Base-by-base conservation (phyloP, 2,888 invertebrate genomes). In the Troilus luridus region DNA sequence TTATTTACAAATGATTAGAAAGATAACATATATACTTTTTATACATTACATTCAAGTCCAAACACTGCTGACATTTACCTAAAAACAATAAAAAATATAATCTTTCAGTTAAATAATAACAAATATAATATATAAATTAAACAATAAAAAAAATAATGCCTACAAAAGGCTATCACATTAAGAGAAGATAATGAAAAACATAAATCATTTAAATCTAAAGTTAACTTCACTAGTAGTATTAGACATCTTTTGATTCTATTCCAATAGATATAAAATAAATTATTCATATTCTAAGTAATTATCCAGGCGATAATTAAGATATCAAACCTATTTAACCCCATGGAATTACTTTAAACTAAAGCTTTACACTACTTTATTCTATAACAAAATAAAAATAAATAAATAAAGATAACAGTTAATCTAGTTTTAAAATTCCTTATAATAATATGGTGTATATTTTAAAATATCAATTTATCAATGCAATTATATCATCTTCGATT, bases 401-500 rank as follows among this genome's bases (percentile, higher is more conserved):
- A 41, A 41, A 41, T 41, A 41, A 41, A 41, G 41, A 5, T 41
- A 41, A 41, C 41, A 41, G 41, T 41, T 41, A 41, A 17, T 60
- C 19, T 60, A 60, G 12, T 60, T 60, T 17, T 60, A 17, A 17
- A 60, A 12, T 17, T 17, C 60, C 2, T 60, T 60, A 7, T 60
- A 17, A 7, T 60, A 17, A 60, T 60, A 17, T 1, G 0, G 12
- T 60, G 17, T 10, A 67, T 67, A 67, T 10, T 11, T 77, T 41
- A 41, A 17, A 77, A 77, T 85, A 56, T 85, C 85, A 85, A 85
- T 7, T 85, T 0, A 85, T 56, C 12, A 12, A 9, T 12, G 21
- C 85, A 56, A 85, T 85, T 21, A 85, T 85, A 56, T 85, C 56
- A 41, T 85, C 85, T 85, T 85, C 85, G n/a, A 85, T 85, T n/a